Evolutionary conservation across 2,113 vertebrate genomes (phyloP).

Genomic region (Corythornis cristatus): DNA sequence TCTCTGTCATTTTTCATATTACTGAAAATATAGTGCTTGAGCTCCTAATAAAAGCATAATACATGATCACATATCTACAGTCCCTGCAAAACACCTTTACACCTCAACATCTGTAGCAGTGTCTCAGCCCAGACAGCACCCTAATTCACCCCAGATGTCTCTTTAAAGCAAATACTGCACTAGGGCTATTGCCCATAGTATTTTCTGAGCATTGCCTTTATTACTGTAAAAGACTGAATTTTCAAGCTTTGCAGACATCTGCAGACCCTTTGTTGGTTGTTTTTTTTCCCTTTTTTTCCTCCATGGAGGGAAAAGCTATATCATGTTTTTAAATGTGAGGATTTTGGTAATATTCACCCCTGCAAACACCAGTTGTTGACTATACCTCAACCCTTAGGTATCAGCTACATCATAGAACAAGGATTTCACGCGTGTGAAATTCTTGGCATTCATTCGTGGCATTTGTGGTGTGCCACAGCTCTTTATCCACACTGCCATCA

Average conservation of each 20-base stretch:
- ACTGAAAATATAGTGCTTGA: slow-evolving; percentile 72
- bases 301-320: background rate
- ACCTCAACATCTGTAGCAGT: slow-evolving; percentile 70
- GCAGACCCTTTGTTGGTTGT: background rate
- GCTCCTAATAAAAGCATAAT: slow-evolving; percentile 73
- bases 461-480: background rate
- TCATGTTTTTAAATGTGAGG: background rate
- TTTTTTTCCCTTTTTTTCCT: background rate
- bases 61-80: slow-evolving; percentile 68
- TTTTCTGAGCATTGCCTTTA: slow-evolving; percentile 40
- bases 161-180: slow-evolving; percentile 65
- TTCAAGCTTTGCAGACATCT: slow-evolving; percentile 28
- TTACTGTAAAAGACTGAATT: slow-evolving; percentile 34
- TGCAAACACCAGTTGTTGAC: background rate
- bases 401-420: background rate
- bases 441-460: too few species aligned
- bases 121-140: slow-evolving; percentile 45
- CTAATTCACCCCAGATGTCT: slow-evolving; percentile 80
- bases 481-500: background rate
- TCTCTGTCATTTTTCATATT: slow-evolving; percentile 75
- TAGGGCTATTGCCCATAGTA: slow-evolving; percentile 41
- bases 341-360: slow-evolving; percentile 12
- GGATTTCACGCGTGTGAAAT: background rate
- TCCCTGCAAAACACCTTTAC: slow-evolving; percentile 76
- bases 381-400: background rate